Conservation (phyloP, 2,113 vertebrate genomes). For the Pseudorasbora parva region DNA sequence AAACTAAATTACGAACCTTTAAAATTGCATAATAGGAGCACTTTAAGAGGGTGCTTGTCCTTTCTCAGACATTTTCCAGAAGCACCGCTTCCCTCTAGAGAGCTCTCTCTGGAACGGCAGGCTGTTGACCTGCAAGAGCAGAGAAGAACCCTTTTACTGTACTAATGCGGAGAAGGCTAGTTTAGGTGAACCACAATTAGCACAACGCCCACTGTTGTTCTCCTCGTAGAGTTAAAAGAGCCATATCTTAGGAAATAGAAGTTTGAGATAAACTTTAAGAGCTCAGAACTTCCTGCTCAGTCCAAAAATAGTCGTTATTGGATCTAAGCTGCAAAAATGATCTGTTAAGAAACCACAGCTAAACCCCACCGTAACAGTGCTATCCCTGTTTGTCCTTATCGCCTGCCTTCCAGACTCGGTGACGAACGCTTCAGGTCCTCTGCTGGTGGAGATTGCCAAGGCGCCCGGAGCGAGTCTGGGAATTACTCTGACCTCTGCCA, state of each 20-base stretch:
- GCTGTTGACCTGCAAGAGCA: not conserved
- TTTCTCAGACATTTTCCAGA: not conserved
- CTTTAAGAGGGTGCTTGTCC: not conserved
- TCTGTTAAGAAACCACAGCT: not conserved
- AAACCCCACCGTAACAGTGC: not conserved
- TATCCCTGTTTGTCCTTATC: conserved; percentile 13
- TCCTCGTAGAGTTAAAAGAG: not conserved
- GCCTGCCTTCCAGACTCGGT: conserved; percentile 79
- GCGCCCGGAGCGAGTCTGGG: conserved; percentile 86
- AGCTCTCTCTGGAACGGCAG: not conserved
- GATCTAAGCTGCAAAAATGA: not conserved
- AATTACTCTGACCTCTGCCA: conserved; percentile 84
- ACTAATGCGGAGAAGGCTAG: not conserved
- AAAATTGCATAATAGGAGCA: too few species aligned
- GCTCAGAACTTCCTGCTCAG: not conserved
- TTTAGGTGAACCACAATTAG: not conserved
- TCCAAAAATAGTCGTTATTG: not conserved
- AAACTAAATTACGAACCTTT: too few species aligned
- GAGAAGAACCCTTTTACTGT: not conserved
- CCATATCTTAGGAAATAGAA: not conserved
- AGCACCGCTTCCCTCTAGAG: not conserved
- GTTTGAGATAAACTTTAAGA: not conserved
- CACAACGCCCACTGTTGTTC: conserved; percentile 19
- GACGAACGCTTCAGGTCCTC: conserved; percentile 86
- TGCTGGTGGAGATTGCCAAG: conserved; percentile 93